A percentile compares a stretch with the other conserved stretches of the same genome.
These are phyloP conservation scores for Protophormia terraenovae DNA, from an alignment of 2,888 invertebrate species.

Conservation along the genomic window DNA sequence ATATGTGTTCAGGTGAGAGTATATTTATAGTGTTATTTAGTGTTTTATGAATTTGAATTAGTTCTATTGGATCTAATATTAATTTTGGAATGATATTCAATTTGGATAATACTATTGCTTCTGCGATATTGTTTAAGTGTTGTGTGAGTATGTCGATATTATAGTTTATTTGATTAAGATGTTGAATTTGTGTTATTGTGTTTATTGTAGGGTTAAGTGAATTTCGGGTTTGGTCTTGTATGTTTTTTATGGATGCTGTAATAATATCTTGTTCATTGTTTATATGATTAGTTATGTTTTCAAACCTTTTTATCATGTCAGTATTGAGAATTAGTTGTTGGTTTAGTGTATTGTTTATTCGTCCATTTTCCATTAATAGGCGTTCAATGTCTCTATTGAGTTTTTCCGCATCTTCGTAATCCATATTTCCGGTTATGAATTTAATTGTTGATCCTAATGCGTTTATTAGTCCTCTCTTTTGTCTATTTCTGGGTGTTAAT, in stretches of 20 bases:
- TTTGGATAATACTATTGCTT: conserved; percentile 57
- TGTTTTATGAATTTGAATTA: conserved; percentile 45
- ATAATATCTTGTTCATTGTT: conserved; percentile 58
- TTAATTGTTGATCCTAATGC: conserved; percentile 58
- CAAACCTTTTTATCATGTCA: conserved; percentile 56
- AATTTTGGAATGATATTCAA: too few species aligned
- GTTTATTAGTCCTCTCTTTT: conserved; percentile 52
- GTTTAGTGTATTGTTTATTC: conserved; percentile 33
- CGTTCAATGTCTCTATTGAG: too few species aligned
- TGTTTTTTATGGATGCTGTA: conserved; percentile 41
- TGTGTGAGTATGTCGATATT: conserved; percentile 42
- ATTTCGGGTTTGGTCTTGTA: conserved; percentile 37
- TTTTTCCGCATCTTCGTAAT: too few species aligned
- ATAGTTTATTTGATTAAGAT: conserved; percentile 46
- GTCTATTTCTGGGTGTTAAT: conserved; percentile 37
- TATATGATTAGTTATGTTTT: conserved; percentile 64
- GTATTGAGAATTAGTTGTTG: conserved; percentile 47
- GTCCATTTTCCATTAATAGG: conserved; percentile 23
- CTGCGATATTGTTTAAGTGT: conserved; percentile 59
- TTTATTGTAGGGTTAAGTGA: conserved; percentile 33
- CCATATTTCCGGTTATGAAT: conserved; percentile 64
- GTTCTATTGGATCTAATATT: too few species aligned
- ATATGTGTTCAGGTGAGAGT: conserved; percentile 36
- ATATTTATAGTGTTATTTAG: too few species aligned
- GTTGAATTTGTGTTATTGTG: conserved; percentile 39